Evolutionary conservation across 2,888 invertebrate species (phyloP).

Genomic region (Stenotaenia linearis): DNA sequence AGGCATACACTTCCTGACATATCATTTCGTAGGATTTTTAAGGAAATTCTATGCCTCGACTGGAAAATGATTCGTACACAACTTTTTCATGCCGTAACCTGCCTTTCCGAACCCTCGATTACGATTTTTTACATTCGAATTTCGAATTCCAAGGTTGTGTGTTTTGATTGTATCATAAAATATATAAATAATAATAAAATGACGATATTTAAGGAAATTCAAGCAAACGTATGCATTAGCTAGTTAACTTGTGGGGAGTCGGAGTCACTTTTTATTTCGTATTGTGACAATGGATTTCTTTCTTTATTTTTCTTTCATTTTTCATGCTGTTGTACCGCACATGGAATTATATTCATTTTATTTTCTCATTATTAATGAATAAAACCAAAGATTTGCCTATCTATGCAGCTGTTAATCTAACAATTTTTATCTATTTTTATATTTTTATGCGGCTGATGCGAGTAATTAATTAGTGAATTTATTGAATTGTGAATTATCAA

Average conservation of each 20-base stretch:
- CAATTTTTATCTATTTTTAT: background rate
- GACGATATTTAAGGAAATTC: background rate
- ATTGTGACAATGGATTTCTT: background rate
- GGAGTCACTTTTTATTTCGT: background rate
- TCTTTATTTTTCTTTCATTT: background rate
- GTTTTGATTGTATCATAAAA: background rate
- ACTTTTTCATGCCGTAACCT: background rate
- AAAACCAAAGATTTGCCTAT: background rate
- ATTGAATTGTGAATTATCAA: too few relatives aligned
- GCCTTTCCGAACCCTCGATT: background rate
- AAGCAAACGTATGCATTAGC: background rate
- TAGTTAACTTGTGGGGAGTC: background rate
- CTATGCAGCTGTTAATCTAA: background rate
- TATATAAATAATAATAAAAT: background rate
- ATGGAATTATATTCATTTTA: background rate
- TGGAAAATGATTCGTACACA: background rate
- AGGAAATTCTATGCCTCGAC: too few relatives aligned
- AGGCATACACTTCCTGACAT: too few relatives aligned
- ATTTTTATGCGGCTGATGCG: too few relatives aligned
- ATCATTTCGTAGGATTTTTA: too few relatives aligned
- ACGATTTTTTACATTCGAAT: background rate
- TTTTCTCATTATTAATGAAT: background rate
- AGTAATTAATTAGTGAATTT: too few relatives aligned
- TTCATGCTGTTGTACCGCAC: background rate
- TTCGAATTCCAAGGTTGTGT: background rate